Evolutionary conservation across 2,797 vertebrate genomes (phyloP).

Genomic region (Chloroceryle amazona): DNA sequence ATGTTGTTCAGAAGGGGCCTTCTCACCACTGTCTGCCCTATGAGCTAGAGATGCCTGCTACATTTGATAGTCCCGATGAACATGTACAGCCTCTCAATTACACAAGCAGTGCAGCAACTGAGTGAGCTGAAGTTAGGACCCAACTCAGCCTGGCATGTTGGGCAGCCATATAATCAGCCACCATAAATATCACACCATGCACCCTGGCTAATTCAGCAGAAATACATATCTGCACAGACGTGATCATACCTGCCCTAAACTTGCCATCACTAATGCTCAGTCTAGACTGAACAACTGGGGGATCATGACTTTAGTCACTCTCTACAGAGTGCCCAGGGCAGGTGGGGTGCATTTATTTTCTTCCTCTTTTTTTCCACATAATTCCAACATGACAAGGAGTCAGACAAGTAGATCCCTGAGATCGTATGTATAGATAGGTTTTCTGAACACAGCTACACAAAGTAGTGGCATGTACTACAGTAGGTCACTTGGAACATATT

Average conservation of each 20-base stretch:
- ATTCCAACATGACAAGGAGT: background rate
- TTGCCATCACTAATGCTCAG: background rate
- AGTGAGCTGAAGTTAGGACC: background rate
- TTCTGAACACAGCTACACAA: background rate
- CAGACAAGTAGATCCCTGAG: background rate
- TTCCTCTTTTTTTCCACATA: background rate
- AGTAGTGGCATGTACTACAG: background rate
- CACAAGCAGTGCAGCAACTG: rapidly evolving
- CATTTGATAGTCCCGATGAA: background rate
- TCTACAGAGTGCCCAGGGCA: background rate
- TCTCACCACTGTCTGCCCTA: rapidly evolving
- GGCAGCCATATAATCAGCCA: background rate
- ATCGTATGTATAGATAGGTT: background rate
- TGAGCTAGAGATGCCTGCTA: background rate
- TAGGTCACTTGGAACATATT: background rate
- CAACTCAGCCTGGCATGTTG: rapidly evolving
- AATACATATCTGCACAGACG: background rate
- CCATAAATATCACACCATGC: background rate
- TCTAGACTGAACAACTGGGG: background rate
- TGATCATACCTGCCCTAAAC: background rate
- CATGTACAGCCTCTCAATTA: rapidly evolving
- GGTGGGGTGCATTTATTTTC: background rate
- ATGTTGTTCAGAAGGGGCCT: rapidly evolving
- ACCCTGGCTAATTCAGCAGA: background rate
- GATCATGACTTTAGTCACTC: background rate